A percentile compares a stretch with the other conserved stretches of the same genome.
phyloP scores from a whole-genome alignment of 2,797 vertebrate genomes.

The Siniperca undulata region DNA sequence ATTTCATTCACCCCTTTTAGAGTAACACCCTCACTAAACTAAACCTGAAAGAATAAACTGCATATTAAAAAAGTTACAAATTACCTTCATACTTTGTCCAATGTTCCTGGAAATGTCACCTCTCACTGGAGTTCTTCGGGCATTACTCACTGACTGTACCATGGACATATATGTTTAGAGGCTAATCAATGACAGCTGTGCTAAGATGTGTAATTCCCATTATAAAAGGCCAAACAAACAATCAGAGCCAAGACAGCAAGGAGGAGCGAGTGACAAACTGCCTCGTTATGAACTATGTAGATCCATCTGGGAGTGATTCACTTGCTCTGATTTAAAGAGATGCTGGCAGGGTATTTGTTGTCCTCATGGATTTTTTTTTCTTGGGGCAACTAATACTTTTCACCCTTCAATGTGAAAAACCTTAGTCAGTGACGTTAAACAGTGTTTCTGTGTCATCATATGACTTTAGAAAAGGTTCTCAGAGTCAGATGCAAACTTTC shows the following conservation, averaged over 20 bases:
- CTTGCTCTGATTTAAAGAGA: constrained; percentile 42
- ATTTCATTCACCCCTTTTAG: not conserved
- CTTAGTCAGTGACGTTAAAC: constrained; percentile 1
- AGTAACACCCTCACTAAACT: not conserved
- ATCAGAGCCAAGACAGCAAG: constrained; percentile 34
- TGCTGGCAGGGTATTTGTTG: constrained; percentile 28
- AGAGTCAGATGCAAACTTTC: constrained; percentile 5
- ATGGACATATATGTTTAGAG: constrained; percentile 11
- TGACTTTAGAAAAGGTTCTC: not conserved
- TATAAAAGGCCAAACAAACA: constrained; percentile 57
- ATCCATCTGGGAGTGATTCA: constrained; percentile 67
- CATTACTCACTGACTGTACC: not conserved
- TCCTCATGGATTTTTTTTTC: constrained; percentile 29
- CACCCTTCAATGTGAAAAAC: not conserved
- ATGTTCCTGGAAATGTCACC: not conserved
- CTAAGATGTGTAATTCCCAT: constrained; percentile 17
- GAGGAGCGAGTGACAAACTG: constrained; percentile 49
- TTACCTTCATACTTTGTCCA: not conserved
- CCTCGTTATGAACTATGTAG: constrained; percentile 11
- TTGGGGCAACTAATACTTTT: constrained; percentile 26
- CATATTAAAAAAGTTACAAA: not conserved
- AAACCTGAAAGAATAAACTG: not conserved
- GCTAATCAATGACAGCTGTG: constrained; percentile 45
- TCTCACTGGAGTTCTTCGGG: not conserved
- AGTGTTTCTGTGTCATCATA: constrained; percentile 1